A percentile compares a stretch with the other conserved stretches of the same genome.
Conservation (phyloP, 23 tunicate genomes). For the Trididemnum clinides region DNA sequence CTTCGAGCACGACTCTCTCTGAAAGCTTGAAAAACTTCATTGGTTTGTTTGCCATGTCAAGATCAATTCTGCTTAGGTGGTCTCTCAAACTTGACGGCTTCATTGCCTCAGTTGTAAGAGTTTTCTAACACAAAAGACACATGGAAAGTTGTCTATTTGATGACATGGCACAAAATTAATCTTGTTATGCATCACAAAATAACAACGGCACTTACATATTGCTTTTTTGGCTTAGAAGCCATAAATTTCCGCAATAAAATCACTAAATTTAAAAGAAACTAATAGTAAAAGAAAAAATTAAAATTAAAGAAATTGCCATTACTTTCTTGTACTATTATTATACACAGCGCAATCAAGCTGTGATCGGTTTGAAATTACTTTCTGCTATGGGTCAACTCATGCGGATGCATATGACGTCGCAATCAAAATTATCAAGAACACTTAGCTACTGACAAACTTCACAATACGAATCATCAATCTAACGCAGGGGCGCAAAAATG, state of each 20-base stretch:
- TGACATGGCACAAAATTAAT: not conserved
- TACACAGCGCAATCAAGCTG: not conserved
- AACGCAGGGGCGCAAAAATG: no score
- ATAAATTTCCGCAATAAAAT: not conserved
- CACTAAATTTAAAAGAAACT: not conserved
- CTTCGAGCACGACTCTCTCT: no score
- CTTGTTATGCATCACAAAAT: not conserved
- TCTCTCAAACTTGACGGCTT: no score
- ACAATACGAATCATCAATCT: no score
- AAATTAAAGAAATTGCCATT: not conserved
- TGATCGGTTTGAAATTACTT: not conserved
- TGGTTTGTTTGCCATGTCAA: no score
- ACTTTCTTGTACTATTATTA: no score
- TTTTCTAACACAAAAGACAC: not conserved
- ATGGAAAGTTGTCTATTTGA: slow-evolving; percentile 8
- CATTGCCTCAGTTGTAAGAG: no score
- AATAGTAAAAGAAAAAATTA: not conserved
- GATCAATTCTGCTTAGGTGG: no score
- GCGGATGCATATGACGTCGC: not conserved
- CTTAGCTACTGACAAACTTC: not conserved
- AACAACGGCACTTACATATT: not conserved
- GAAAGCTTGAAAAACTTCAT: no score
- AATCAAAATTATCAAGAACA: not conserved
- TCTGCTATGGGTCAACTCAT: not conserved
- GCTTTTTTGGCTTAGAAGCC: not conserved